A percentile compares a stretch with the other conserved stretches of the same genome.
These are phyloP conservation scores for Hydroisotoma schaefferi DNA, from an alignment of 2,888 invertebrate genomes.

Conservation along the genomic window DNA sequence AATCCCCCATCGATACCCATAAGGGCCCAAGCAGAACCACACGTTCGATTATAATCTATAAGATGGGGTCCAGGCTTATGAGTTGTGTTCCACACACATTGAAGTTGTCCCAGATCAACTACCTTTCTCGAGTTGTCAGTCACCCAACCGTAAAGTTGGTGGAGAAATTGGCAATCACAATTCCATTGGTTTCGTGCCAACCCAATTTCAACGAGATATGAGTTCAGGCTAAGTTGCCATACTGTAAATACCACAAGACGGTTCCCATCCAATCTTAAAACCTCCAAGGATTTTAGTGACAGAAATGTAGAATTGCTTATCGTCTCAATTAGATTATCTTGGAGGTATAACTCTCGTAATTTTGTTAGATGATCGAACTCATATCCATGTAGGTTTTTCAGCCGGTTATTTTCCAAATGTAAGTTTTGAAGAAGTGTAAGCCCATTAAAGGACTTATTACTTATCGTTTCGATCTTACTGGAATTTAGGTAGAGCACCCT, in stretches of 20 bases:
- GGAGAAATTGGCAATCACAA: conserved; percentile 83
- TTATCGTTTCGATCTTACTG: conserved; percentile 70
- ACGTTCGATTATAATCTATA: conserved; percentile 46
- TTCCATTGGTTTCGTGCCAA: conserved; percentile 84
- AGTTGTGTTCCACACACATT: conserved; percentile 59
- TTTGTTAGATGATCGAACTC: conserved; percentile 73
- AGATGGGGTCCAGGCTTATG: conserved; percentile 39
- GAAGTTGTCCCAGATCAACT: conserved; percentile 61
- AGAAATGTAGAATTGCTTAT: conserved; percentile 77
- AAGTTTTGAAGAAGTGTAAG: conserved; percentile 68
- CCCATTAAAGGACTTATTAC: conserved; percentile 79
- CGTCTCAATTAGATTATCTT: conserved; percentile 69
- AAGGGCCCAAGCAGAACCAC: conserved; percentile 33
- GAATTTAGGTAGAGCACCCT: conserved; percentile 74
- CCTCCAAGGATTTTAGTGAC: conserved; percentile 71
- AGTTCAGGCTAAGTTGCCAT: conserved; percentile 68
- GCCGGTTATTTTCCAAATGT: conserved; percentile 71
- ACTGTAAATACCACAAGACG: conserved; percentile 74
- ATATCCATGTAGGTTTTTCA: conserved; percentile 68
- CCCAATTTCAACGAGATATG: conserved; percentile 68
- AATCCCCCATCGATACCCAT: conserved; percentile 46
- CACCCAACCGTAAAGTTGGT: conserved; percentile 77
- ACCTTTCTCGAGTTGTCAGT: conserved; percentile 42
- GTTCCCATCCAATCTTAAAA: conserved; percentile 75
- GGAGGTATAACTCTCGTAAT: conserved; percentile 69